Percentiles rank a stretch among this genome's conserved stretches.
Conservation (phyloP, 2,888 invertebrate genomes). For the Polietes domitor region DNA sequence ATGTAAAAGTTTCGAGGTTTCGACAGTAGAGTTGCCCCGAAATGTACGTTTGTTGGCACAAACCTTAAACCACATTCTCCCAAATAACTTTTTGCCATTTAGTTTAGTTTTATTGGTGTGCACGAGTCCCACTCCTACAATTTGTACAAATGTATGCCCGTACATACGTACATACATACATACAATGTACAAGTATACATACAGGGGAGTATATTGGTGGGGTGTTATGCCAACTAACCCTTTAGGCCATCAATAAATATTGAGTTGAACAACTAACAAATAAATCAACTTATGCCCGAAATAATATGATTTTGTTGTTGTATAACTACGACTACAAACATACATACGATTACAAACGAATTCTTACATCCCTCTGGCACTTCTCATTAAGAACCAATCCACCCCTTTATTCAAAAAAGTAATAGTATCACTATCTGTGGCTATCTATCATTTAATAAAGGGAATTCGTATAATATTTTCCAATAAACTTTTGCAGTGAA, state of each 20-base stretch:
- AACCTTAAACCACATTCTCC: not conserved
- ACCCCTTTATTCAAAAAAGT: too few species aligned
- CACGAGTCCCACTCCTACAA: not conserved
- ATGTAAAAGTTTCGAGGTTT: slow-evolving; percentile 42
- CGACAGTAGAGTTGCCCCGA: slow-evolving; percentile 21
- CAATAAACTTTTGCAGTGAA: too few species aligned
- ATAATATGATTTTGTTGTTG: not conserved
- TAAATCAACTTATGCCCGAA: slow-evolving; percentile 2
- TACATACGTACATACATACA: not conserved
- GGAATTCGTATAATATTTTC: too few species aligned
- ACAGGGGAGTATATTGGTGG: too few species aligned
- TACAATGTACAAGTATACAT: too few species aligned
- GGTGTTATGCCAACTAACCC: not conserved
- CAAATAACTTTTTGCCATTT: not conserved
- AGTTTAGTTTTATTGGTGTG: not conserved
- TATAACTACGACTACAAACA: too few species aligned
- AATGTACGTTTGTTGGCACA: not conserved
- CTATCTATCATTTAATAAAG: too few species aligned
- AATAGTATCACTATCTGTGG: too few species aligned
- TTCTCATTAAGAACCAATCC: too few species aligned
- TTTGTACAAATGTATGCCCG: not conserved
- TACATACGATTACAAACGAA: too few species aligned
- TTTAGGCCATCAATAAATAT: slow-evolving; percentile 1
- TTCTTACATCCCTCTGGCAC: too few species aligned
- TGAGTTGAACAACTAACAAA: slow-evolving; percentile 15